Evolutionary conservation across 2,797 vertebrate species (phyloP).

Genomic region (Selene dorsalis): DNA sequence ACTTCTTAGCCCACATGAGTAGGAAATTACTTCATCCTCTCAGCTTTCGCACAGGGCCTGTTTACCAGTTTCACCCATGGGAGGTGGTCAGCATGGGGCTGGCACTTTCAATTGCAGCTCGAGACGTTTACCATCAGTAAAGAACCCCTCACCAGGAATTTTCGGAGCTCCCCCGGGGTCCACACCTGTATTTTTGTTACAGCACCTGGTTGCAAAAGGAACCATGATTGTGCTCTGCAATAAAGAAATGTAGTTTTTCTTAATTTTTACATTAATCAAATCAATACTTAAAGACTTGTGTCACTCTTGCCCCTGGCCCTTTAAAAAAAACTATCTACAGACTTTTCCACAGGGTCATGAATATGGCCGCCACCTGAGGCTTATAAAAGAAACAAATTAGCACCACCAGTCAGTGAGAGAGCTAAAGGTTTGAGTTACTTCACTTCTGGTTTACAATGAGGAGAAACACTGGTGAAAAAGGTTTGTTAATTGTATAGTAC

Average conservation of each 20-base stretch:
- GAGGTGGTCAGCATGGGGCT: conserved; percentile 66
- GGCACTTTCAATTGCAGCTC: conserved; percentile 61
- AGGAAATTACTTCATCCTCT: conserved; percentile 81
- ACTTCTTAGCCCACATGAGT: conserved; percentile 72
- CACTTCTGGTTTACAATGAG: not conserved
- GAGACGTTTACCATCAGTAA: conserved; percentile 49
- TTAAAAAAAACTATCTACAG: not conserved
- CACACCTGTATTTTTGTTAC: conserved; percentile 81
- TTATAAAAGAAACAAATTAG: conserved; percentile 60
- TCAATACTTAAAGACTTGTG: not conserved
- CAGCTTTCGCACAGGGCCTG: conserved; percentile 65
- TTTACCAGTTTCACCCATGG: conserved; percentile 73
- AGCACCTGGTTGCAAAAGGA: conserved; percentile 68
- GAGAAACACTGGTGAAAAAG: conserved; percentile 6
- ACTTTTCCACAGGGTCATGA: not conserved
- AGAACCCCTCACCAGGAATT: conserved; percentile 36
- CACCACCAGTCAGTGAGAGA: conserved; percentile 15
- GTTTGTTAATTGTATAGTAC: not conserved
- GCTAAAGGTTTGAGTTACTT: not conserved
- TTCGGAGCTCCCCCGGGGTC: conserved; percentile 54
- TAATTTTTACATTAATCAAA: conserved; percentile 6
- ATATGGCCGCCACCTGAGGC: conserved; percentile 16
- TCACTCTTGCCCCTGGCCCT: not conserved
- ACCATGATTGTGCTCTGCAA: conserved; percentile 45
- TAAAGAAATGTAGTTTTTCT: conserved; percentile 35